Evolutionary conservation across 2,888 invertebrate genomes (phyloP).

Genomic region (Stegana nigrithorax): DNA sequence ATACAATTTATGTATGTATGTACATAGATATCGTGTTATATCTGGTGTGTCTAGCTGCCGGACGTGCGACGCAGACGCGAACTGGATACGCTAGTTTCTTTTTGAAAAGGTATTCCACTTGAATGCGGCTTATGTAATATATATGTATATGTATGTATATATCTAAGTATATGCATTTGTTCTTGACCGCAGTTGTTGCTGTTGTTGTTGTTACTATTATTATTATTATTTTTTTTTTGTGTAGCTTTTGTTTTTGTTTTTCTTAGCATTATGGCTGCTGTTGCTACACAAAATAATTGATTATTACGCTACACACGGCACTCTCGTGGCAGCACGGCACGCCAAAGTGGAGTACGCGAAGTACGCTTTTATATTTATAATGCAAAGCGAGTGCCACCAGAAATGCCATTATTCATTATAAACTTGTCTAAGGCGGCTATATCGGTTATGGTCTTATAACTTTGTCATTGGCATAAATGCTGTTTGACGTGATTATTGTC

Average conservation of each 20-base stretch:
- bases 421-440: too few relatives aligned
- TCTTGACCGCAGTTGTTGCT: conserved; percentile 14
- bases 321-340: background rate
- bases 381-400: background rate
- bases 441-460: conserved; percentile 27
- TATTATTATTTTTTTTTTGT: background rate
- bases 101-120: conserved; percentile 4
- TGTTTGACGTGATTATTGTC: too few relatives aligned
- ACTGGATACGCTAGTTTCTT: conserved; percentile 14
- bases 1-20: background rate
- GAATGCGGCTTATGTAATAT: background rate
- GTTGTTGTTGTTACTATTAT: background rate
- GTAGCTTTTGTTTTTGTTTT: background rate
- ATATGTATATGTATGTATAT: too few relatives aligned
- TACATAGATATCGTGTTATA: background rate
- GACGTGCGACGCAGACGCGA: background rate
- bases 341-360: too few relatives aligned
- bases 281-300: background rate
- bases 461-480: conserved; percentile 59
- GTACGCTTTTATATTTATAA: background rate
- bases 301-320: background rate
- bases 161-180: conserved; percentile 12
- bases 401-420: too few relatives aligned
- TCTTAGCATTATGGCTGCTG: too few relatives aligned
- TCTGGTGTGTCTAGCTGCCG: background rate